phyloP scores from a whole-genome alignment of 2,888 invertebrate species.

The Rhagonycha fulva region DNA sequence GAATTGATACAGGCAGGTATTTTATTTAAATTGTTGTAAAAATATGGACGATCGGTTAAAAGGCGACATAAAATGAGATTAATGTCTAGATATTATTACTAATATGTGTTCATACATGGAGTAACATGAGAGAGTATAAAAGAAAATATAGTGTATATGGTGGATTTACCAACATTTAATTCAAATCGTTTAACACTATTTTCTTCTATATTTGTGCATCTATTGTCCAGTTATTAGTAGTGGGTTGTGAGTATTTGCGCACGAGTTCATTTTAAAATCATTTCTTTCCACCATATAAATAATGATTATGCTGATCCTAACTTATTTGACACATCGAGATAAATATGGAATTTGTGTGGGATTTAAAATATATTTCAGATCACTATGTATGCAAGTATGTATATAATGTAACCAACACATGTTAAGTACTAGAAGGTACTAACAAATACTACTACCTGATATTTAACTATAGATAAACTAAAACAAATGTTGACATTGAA shows the following conservation, averaged over 20 bases:
- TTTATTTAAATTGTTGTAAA: background rate
- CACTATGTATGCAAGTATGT: background rate
- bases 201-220: slow-evolving; percentile 16
- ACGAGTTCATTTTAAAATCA: slow-evolving; percentile 24
- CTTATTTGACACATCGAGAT: slow-evolving; percentile 36
- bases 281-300: slow-evolving; percentile 32
- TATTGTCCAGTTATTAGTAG: slow-evolving; percentile 18
- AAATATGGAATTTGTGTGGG: slow-evolving; percentile 37
- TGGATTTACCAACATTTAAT: slow-evolving; percentile 26
- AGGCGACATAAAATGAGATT: slow-evolving; percentile 34
- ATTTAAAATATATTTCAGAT: slow-evolving; percentile 12
- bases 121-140: slow-evolving; percentile 34
- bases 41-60: slow-evolving; percentile 31
- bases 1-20: slow-evolving; percentile 27
- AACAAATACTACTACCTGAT: background rate
- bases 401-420: background rate
- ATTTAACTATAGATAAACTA: background rate
- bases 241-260: slow-evolving; percentile 17
- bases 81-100: slow-evolving; percentile 36
- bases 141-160: slow-evolving; percentile 32
- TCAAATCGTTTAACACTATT: slow-evolving; percentile 16
- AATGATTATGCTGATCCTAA: slow-evolving; percentile 35
- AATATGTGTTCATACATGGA: slow-evolving; percentile 33
- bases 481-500: background rate
- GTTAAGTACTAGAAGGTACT: background rate